Conservation (phyloP, 64 coral and sea anemone species). For the Orbicella faveolata region DNA sequence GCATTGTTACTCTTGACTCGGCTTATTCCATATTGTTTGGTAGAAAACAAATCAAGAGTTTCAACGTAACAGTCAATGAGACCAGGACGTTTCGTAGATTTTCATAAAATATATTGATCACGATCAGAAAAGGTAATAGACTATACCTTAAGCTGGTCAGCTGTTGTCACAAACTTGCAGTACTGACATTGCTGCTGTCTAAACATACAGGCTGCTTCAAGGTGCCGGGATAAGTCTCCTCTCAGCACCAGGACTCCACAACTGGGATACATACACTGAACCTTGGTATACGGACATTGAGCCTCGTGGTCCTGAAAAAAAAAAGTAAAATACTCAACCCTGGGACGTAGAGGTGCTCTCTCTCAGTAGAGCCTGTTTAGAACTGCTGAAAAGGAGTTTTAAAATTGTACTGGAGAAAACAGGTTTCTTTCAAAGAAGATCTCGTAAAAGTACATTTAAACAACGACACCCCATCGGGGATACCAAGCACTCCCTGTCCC, state of each 20-base stretch:
- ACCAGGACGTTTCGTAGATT: neutral
- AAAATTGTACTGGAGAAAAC: no score
- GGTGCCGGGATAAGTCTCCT: conserved; percentile 10
- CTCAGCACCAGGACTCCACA: conserved; percentile 15
- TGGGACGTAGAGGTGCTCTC: neutral
- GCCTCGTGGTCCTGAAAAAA: conserved; percentile 3
- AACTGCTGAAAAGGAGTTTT: no score
- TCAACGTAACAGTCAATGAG: no score
- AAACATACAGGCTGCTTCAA: neutral
- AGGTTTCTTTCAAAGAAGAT: no score
- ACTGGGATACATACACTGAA: conserved; percentile 11
- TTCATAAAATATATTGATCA: neutral
- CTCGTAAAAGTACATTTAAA: no score
- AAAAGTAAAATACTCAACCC: neutral
- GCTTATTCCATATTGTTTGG: no score
- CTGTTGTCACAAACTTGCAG: neutral
- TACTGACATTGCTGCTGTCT: neutral
- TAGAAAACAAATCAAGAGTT: no score
- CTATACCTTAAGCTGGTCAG: conserved; percentile 21
- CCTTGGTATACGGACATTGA: neutral
- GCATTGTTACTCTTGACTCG: no score
- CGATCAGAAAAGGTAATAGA: no score
- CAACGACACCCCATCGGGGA: no score
- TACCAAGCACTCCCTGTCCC: no score
- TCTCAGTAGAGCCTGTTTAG: no score